These are phyloP conservation scores for Salvelinus alpinus DNA, from an alignment of 2,113 vertebrate genomes.

Conservation along the genomic window DNA sequence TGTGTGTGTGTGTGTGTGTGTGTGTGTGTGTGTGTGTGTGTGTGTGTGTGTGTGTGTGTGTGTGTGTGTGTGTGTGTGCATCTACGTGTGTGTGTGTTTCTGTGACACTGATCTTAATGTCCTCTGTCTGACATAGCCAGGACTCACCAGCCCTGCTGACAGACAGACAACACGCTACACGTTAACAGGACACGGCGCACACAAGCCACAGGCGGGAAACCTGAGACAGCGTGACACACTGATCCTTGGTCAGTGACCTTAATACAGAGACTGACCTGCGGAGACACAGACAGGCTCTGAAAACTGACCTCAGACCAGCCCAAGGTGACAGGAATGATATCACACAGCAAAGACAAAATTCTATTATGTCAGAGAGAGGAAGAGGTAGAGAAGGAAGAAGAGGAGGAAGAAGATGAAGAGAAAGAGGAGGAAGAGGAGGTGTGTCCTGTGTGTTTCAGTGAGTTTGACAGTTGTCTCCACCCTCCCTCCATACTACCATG, in stretches of 20 bases:
- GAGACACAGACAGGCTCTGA: too few species aligned
- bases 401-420: neutral
- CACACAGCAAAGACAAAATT: neutral
- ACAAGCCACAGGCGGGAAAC: neutral
- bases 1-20: too few species aligned
- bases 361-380: neutral
- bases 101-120: neutral
- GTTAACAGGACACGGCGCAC: neutral
- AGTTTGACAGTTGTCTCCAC: neutral
- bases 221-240: conserved; percentile 12
- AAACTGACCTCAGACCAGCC: too few species aligned
- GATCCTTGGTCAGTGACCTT: neutral
- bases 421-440: neutral
- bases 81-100: neutral
- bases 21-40: too few species aligned
- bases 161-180: too few species aligned
- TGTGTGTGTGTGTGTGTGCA: neutral
- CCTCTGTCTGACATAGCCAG: too few species aligned
- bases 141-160: too few species aligned
- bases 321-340: too few species aligned
- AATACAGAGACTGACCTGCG: neutral
- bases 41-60: too few species aligned
- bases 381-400: neutral
- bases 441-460: neutral
- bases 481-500: conserved; percentile 4